Evolutionary conservation across 1,140 invertebrate species (phyloP), one percentile per base, ranked within the genome.

Genomic region (Papilio helenus): DNA sequence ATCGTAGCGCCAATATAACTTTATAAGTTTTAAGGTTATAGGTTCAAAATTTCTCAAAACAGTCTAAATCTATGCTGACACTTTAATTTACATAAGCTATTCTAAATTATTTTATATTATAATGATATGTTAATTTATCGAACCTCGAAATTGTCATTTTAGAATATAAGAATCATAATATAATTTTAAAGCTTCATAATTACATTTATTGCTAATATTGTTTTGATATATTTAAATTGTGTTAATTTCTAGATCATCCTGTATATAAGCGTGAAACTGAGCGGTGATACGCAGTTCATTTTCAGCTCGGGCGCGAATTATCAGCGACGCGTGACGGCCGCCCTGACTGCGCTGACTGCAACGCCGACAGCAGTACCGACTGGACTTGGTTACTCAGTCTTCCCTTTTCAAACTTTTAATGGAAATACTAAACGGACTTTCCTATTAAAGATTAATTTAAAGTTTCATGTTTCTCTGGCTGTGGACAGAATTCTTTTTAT

Each of bases 241-340:
- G 8, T 55, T n/a, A 9, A 55, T 55, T 20, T 68, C 1, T 68
- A 18, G 26, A 83, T 14, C 89, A 90, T 0, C 83, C 87, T 90
- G 82, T 89, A 83, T 51, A 83, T n/a, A 46, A 78, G 76, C 29
- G 76, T 80, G 80, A 79, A 85, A 85, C 80, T 83, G 73, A 85
- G 85, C 83, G 83, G 88, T 88, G 86, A 89, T 89, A 88, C 82
- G 84, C 88, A 86, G 83, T 84, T 87, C 86, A 88, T 88, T 88
- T 85, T 86, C 84, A 85, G 86, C 84, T 81, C 84, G 81, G 82
- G 80, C 83, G 81, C 74, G 83, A 87, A 89, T 89, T 85, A 88
- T 84, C 87, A 88, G 85, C 86, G 89, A 90, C 86, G 88, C 87
- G 87, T 89, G 87, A 86, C 84, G 86, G 61, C 80, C 81, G 74